Percentiles rank a stretch among this genome's conserved stretches.
phyloP scores from a whole-genome alignment of 2,113 vertebrate genomes.

The Lycocorax pyrrhopterus region DNA sequence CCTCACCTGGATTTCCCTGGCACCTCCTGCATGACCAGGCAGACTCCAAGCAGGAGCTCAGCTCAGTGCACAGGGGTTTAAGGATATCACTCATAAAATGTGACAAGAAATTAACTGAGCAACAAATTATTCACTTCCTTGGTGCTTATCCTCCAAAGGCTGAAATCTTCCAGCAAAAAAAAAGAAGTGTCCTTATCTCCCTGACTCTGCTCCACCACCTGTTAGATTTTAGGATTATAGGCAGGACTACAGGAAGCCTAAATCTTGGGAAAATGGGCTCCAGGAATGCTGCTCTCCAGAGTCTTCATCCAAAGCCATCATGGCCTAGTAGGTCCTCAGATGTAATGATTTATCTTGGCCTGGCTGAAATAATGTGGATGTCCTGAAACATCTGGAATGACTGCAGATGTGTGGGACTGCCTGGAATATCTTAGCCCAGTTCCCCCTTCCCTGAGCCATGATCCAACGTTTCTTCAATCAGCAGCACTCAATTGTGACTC shows the following conservation, averaged over 20 bases:
- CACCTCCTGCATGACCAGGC: not conserved
- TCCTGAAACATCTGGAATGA: not conserved
- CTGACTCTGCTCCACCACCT: not conserved
- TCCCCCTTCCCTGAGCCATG: not conserved
- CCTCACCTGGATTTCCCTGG: not conserved
- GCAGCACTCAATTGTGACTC: not conserved
- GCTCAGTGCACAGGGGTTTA: not conserved
- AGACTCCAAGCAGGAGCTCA: accelerated
- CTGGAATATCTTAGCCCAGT: not conserved
- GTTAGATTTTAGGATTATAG: not conserved
- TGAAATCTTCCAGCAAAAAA: not conserved
- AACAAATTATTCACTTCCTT: not conserved
- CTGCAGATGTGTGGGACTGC: not conserved
- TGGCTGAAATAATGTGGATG: not conserved
- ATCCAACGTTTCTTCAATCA: not conserved
- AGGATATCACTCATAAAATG: not conserved
- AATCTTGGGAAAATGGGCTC: not conserved
- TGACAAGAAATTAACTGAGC: not conserved
- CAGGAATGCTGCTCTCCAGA: not conserved
- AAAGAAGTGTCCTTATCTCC: not conserved
- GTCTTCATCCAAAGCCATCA: not conserved
- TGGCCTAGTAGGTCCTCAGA: not conserved
- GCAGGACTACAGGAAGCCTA: not conserved
- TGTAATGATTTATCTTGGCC: not conserved
- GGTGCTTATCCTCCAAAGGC: accelerated